These are phyloP conservation scores for Erpobdella octoculata DNA, from an alignment of 2,888 invertebrate genomes.

Conservation along the genomic window DNA sequence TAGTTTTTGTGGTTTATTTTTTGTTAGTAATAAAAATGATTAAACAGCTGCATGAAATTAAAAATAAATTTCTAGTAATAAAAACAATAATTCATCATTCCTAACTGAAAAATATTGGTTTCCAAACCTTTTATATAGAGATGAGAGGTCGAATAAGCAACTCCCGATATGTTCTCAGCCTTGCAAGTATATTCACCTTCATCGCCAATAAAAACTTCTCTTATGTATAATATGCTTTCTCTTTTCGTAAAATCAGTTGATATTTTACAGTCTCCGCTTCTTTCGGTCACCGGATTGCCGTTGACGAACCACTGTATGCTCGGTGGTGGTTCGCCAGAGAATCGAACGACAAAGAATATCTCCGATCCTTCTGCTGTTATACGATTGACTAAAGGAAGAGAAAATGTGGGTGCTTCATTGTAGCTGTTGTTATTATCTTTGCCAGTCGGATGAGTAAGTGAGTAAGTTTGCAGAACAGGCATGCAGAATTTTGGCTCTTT, in stretches of 20 bases:
- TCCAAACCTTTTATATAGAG: slow-evolving; percentile 19
- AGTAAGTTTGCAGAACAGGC: slow-evolving; percentile 19
- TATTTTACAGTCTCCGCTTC: slow-evolving; percentile 14
- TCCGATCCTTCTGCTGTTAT: slow-evolving; percentile 24
- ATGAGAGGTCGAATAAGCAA: slow-evolving; percentile 26
- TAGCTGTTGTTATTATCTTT: slow-evolving; percentile 8
- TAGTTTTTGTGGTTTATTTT: too few relatives aligned
- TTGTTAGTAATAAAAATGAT: too few relatives aligned
- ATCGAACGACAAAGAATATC: slow-evolving; percentile 20
- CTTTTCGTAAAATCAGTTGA: slow-evolving; percentile 15
- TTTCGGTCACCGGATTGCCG: slow-evolving; percentile 22
- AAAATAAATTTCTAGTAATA: not conserved
- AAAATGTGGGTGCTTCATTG: slow-evolving; percentile 19
- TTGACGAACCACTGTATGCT: slow-evolving; percentile 26
- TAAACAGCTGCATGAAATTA: too few relatives aligned
- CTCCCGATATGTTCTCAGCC: slow-evolving; percentile 23
- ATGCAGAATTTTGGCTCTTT: slow-evolving; percentile 19
- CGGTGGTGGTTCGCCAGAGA: slow-evolving; percentile 18
- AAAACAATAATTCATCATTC: too few relatives aligned
- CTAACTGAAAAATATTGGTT: too few relatives aligned
- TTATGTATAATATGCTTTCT: slow-evolving; percentile 25
- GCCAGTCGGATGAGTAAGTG: slow-evolving; percentile 4
- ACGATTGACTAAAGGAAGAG: slow-evolving; percentile 21
- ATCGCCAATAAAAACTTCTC: slow-evolving; percentile 16
- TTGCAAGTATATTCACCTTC: slow-evolving; percentile 25